Evolutionary conservation across 2,113 vertebrate genomes (phyloP).

Genomic region (Odontophorus gujanensis): DNA sequence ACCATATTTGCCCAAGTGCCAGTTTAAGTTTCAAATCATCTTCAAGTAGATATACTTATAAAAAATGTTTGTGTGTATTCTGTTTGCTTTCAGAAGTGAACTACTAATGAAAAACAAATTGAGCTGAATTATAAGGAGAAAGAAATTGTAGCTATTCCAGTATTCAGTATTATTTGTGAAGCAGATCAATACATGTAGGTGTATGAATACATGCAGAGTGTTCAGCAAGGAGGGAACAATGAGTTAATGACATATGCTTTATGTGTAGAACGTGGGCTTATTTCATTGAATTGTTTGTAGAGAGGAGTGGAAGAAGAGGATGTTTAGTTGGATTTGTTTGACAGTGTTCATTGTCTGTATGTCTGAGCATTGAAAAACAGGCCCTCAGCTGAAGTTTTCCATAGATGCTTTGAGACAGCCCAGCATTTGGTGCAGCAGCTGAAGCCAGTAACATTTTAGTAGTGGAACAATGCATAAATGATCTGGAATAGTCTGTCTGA

Average conservation of each 20-base stretch:
- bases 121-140: not conserved
- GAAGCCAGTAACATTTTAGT: not conserved
- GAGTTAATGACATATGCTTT: not conserved
- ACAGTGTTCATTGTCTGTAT: not conserved
- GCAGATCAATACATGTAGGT: not conserved
- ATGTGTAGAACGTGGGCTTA: not conserved
- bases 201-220: not conserved
- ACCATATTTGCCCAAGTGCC: not conserved
- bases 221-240: not conserved
- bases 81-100: not conserved
- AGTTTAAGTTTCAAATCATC: not conserved
- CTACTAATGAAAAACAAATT: not conserved
- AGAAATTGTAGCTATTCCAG: not conserved
- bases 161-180: not conserved
- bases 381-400: not conserved
- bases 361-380: not conserved
- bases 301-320: not conserved
- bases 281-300: not conserved
- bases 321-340: not conserved
- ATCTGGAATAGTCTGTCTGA: constrained; percentile 11
- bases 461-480: not conserved
- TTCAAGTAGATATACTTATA: not conserved
- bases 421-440: not conserved
- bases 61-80: not conserved
- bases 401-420: not conserved